These are phyloP conservation scores for Pseudopodoces humilis DNA, from an alignment of 2,113 vertebrate genomes.

Conservation along the genomic window DNA sequence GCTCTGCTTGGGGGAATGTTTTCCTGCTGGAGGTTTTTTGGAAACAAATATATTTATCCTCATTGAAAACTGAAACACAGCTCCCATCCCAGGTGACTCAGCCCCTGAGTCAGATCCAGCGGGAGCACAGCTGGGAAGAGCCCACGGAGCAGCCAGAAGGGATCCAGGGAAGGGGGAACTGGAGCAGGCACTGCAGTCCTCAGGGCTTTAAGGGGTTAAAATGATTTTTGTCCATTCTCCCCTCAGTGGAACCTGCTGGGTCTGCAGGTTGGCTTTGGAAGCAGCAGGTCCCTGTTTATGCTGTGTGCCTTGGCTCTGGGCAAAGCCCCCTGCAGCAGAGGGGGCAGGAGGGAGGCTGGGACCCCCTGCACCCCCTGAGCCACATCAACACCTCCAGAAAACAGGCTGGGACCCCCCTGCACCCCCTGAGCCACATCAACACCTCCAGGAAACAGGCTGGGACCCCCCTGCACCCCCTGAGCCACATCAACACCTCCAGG, in stretches of 20 bases:
- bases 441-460: too few relatives aligned
- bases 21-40: slow-evolving; percentile 1
- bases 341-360: not conserved
- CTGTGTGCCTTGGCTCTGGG: not conserved
- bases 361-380: too few relatives aligned
- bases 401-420: too few relatives aligned
- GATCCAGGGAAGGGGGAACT: not conserved
- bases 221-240: not conserved
- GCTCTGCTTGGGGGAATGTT: not conserved
- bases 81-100: not conserved
- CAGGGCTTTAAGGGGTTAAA: not conserved
- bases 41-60: slow-evolving; percentile 26
- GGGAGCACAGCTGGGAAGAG: not conserved
- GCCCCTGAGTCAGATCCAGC: not conserved
- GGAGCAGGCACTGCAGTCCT: not conserved
- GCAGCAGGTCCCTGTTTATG: not conserved
- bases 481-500: too few relatives aligned
- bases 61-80: not conserved
- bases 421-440: too few relatives aligned
- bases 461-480: too few relatives aligned
- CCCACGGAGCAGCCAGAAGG: not conserved
- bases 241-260: rapidly evolving
- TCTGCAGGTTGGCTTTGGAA: not conserved
- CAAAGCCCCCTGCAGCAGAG: rapidly evolving
- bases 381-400: too few relatives aligned